Evolutionary conservation across 37 sponge, comb jelly and placozoan species (phyloP).

Genomic region (Ephydatia muelleri): DNA sequence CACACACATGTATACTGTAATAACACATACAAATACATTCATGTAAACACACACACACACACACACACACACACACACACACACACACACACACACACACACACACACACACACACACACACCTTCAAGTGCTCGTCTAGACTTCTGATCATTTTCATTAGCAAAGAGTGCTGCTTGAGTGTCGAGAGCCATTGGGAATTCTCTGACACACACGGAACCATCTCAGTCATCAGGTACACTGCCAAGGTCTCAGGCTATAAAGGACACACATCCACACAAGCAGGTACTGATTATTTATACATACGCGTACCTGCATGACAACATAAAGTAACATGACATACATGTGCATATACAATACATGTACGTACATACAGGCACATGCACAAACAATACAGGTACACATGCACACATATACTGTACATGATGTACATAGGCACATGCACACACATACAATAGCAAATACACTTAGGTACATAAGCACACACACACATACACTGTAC

Average conservation of each 20-base stretch:
- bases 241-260: slow-evolving; percentile 48
- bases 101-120: neutral
- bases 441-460: too few relatives aligned
- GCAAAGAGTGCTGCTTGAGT: slow-evolving; percentile 41
- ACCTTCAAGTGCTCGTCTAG: slow-evolving; percentile 43
- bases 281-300: too few relatives aligned
- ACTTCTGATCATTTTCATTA: slow-evolving; percentile 8
- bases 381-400: neutral
- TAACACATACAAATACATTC: too few relatives aligned
- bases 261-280: too few relatives aligned
- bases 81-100: neutral
- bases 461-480: too few relatives aligned
- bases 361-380: too few relatives aligned
- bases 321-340: too few relatives aligned
- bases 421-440: neutral
- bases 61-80: neutral
- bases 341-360: too few relatives aligned
- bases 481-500: neutral
- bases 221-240: slow-evolving; percentile 46
- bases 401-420: too few relatives aligned
- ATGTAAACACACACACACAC: neutral
- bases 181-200: slow-evolving; percentile 17
- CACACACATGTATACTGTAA: neutral
- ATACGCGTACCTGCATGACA: too few relatives aligned
- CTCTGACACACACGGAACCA: slow-evolving; percentile 16